phyloP scores from a whole-genome alignment of 1,140 invertebrate genomes.

The Bursaphelenchus mucronatus region DNA sequence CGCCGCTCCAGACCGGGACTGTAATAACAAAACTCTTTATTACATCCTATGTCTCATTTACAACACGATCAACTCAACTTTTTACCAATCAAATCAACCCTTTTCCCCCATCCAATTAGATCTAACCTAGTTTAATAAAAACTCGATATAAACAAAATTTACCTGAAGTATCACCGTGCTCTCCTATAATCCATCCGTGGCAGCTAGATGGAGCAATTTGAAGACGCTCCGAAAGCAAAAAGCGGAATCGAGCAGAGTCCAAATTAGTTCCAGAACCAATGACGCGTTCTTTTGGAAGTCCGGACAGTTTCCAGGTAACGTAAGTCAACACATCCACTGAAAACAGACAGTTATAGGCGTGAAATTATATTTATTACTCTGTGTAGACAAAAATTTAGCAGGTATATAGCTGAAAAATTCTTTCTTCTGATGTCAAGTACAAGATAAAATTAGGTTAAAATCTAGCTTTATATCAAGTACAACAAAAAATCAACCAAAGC shows the following conservation, averaged over 20 bases:
- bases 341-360: conserved; percentile 28
- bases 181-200: conserved; percentile 81
- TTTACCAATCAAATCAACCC: too few relatives aligned
- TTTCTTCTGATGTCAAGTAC: too few relatives aligned
- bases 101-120: too few relatives aligned
- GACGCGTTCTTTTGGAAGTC: conserved; percentile 76
- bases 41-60: neutral
- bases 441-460: too few relatives aligned
- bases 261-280: conserved; percentile 85
- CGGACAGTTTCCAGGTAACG: conserved; percentile 85
- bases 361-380: conserved; percentile 12
- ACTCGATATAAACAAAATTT: conserved; percentile 10
- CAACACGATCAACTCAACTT: too few relatives aligned
- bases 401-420: too few relatives aligned
- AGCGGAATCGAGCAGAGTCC: conserved; percentile 82
- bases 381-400: neutral
- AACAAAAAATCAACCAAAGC: neutral
- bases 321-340: conserved; percentile 80
- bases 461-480: neutral
- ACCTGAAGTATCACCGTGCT: conserved; percentile 75
- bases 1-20: conserved; percentile 87
- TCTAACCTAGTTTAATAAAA: neutral
- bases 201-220: conserved; percentile 75
- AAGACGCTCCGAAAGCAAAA: conserved; percentile 76
- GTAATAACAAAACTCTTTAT: conserved; percentile 15